phyloP scores from a whole-genome alignment of 1,140 invertebrate genomes.

The Conopomorpha cramerella region DNA sequence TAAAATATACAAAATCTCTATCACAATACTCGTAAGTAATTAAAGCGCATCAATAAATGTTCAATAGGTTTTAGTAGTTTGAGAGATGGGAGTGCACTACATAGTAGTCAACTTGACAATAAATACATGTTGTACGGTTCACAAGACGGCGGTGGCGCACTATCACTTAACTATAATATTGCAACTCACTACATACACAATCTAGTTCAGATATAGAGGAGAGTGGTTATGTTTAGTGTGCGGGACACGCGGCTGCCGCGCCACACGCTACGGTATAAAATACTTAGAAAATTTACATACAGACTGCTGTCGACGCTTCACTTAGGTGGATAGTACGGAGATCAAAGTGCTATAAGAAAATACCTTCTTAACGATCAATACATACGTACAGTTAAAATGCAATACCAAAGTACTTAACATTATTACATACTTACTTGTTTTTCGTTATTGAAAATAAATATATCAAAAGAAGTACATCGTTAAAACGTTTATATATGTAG shows the following conservation, averaged over 20 bases:
- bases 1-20: slow-evolving; percentile 61
- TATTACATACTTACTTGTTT: too few relatives aligned
- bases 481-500: slow-evolving; percentile 23
- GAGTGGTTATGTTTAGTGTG: slow-evolving; percentile 27
- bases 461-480: slow-evolving; percentile 44
- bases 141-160: slow-evolving; percentile 15
- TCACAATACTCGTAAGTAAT: slow-evolving; percentile 61
- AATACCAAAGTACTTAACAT: slow-evolving; percentile 50
- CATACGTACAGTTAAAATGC: slow-evolving; percentile 44
- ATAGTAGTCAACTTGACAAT: slow-evolving; percentile 28
- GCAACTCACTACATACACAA: slow-evolving; percentile 35
- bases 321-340: slow-evolving; percentile 17
- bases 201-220: slow-evolving; percentile 27
- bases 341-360: slow-evolving; percentile 32
- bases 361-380: slow-evolving; percentile 27
- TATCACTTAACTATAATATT: slow-evolving; percentile 32
- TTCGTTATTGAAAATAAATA: slow-evolving; percentile 41
- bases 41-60: slow-evolving; percentile 58
- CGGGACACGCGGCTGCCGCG: neutral
- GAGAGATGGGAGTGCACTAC: too few relatives aligned
- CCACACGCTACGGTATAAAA: slow-evolving; percentile 54
- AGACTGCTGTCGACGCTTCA: slow-evolving; percentile 32
- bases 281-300: slow-evolving; percentile 57
- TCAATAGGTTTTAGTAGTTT: slow-evolving; percentile 29
- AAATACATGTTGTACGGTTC: slow-evolving; percentile 22